Percentiles rank a stretch among this genome's conserved stretches.
Conservation (phyloP, 2,797 vertebrate species). For the Typhlichthys subterraneus region DNA sequence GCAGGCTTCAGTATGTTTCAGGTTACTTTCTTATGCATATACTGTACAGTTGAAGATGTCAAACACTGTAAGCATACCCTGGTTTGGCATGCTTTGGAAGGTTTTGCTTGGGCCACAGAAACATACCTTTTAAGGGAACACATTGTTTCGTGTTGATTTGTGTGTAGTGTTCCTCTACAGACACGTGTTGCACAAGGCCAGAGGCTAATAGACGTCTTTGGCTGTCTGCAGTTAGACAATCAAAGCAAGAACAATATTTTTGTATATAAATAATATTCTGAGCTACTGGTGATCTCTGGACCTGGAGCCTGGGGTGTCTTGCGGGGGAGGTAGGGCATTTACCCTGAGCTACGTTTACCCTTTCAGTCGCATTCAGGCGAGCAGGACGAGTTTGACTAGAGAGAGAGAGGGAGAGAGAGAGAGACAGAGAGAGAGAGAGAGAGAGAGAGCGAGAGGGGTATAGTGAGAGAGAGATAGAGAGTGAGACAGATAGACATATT, state of each 20-base stretch:
- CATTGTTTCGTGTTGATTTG: too few relatives aligned
- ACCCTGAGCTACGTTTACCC: conserved; percentile 17
- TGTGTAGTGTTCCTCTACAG: too few relatives aligned
- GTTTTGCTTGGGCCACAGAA: too few relatives aligned
- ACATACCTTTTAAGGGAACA: too few relatives aligned
- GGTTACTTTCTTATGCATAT: too few relatives aligned
- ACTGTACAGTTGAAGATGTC: too few relatives aligned
- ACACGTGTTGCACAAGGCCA: too few relatives aligned
- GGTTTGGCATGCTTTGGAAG: too few relatives aligned
- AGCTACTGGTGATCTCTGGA: conserved; percentile 38
- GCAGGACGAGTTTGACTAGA: background rate
- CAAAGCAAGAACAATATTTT: background rate
- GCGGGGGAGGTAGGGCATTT: conserved; percentile 15
- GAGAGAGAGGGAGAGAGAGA: background rate
- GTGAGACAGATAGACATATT: too few relatives aligned
- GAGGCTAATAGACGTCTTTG: conserved; percentile 5
- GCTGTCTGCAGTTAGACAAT: conserved; percentile 5
- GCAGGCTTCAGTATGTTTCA: too few relatives aligned
- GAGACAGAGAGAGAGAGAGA: conserved; percentile 4
- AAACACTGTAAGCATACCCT: too few relatives aligned
- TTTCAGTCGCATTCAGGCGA: background rate
- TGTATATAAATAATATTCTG: conserved; percentile 12
- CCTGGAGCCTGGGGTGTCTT: background rate
- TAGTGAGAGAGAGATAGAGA: background rate
- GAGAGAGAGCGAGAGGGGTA: background rate